These are phyloP conservation scores for Brienomyrus longianalis DNA, from an alignment of 2,113 vertebrate species.

Conservation along the genomic window DNA sequence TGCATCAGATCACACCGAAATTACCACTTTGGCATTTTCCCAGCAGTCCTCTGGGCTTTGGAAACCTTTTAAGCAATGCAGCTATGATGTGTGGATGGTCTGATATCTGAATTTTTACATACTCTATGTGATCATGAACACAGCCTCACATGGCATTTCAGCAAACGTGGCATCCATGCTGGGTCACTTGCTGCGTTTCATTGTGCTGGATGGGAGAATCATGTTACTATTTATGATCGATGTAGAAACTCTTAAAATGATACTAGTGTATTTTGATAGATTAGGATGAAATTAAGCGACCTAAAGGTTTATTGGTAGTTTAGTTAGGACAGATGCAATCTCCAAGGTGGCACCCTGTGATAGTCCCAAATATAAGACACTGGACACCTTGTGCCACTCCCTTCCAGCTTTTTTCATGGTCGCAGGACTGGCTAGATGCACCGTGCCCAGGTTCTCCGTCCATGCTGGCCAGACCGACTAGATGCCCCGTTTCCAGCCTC, in stretches of 20 bases:
- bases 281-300: neutral
- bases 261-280: neutral
- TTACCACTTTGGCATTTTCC: conserved; percentile 28
- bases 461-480: too few species aligned
- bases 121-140: neutral
- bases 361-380: neutral
- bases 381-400: neutral
- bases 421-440: neutral
- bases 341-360: neutral
- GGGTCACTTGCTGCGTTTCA: neutral
- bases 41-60: conserved; percentile 2
- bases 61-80: neutral
- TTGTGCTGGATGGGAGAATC: neutral
- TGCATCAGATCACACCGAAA: conserved; percentile 24
- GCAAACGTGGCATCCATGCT: neutral
- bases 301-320: neutral
- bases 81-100: neutral
- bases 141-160: neutral
- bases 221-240: neutral
- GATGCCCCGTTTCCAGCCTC: too few species aligned
- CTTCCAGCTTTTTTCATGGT: neutral
- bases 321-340: neutral
- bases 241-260: neutral
- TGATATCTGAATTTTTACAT: neutral
- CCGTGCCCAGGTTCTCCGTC: neutral